Evolutionary conservation across 2,888 invertebrate species (phyloP).

Genomic region (Melikaiella ostensackeni): DNA sequence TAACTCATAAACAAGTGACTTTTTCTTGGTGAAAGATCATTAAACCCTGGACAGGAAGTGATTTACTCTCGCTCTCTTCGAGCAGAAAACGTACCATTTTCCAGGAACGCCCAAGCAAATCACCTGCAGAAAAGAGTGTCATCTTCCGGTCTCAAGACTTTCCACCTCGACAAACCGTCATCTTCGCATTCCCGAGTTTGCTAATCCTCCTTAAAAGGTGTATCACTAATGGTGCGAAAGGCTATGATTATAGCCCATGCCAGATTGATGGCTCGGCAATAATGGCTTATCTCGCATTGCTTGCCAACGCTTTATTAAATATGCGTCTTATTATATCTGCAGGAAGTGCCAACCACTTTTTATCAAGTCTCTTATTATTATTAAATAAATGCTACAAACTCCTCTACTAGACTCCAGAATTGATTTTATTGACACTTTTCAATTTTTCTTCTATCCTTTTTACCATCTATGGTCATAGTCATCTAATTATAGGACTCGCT

Average conservation of each 20-base stretch:
- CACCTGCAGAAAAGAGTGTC: constrained; percentile 32
- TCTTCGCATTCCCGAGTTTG: constrained; percentile 28
- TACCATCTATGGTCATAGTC: not conserved
- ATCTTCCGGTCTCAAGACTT: constrained; percentile 34
- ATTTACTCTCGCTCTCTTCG: constrained; percentile 34
- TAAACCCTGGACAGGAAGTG: constrained; percentile 28
- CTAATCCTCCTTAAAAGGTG: constrained; percentile 34
- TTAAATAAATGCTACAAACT: not conserved
- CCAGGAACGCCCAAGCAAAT: constrained; percentile 34
- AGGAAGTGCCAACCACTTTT: constrained; percentile 6
- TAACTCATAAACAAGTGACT: not conserved
- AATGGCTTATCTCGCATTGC: constrained; percentile 32
- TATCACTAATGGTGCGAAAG: constrained; percentile 34
- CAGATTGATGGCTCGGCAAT: constrained; percentile 25
- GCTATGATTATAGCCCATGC: constrained; percentile 12
- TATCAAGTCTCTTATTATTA: not conserved
- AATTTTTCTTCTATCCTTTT: constrained; percentile 14
- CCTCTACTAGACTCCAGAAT: not conserved
- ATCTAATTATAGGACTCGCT: constrained; percentile 17
- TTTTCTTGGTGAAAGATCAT: constrained; percentile 35
- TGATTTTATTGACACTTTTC: constrained; percentile 11
- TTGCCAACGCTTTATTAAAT: constrained; percentile 25
- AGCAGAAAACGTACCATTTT: constrained; percentile 19
- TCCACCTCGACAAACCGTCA: not conserved
- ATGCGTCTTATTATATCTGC: constrained; percentile 4